Evolutionary conservation across 2,888 invertebrate species (phyloP).

Genomic region (Eilema sororculum): DNA sequence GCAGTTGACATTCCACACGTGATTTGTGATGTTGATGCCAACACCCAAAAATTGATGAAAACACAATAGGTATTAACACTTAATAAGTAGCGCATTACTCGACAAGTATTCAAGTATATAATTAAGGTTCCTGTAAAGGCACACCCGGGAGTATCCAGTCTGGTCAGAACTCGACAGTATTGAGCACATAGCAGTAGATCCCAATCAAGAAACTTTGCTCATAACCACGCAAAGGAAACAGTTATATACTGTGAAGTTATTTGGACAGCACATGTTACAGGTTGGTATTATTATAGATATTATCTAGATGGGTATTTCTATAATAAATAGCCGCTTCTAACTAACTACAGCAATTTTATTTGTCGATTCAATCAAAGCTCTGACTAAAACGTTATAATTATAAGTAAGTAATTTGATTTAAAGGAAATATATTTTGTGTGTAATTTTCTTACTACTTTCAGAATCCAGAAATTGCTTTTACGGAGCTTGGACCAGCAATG

Average conservation of each 20-base stretch:
- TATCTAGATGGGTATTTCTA: background rate
- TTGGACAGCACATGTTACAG: constrained; percentile 87
- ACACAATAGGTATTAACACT: too few species aligned
- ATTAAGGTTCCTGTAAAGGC: constrained; percentile 56
- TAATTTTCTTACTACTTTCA: constrained; percentile 48
- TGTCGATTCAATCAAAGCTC: background rate
- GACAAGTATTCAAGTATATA: too few species aligned
- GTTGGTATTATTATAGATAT: constrained; percentile 52
- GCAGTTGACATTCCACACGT: too few species aligned
- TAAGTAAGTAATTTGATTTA: too few species aligned
- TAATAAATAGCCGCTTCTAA: background rate
- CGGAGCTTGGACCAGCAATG: constrained; percentile 90
- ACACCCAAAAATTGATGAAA: too few species aligned
- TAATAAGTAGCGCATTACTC: too few species aligned
- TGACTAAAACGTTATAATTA: too few species aligned
- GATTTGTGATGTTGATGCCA: too few species aligned
- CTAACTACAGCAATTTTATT: too few species aligned
- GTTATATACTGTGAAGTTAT: constrained; percentile 89
- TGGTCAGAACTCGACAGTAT: constrained; percentile 85
- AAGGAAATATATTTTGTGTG: background rate
- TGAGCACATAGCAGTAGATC: constrained; percentile 87
- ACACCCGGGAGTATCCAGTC: constrained; percentile 77
- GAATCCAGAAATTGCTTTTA: constrained; percentile 88
- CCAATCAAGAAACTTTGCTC: constrained; percentile 87
- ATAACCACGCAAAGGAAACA: constrained; percentile 91